Evolutionary conservation across 2,888 invertebrate genomes (phyloP).

Genomic region (Pinctada fucata): DNA sequence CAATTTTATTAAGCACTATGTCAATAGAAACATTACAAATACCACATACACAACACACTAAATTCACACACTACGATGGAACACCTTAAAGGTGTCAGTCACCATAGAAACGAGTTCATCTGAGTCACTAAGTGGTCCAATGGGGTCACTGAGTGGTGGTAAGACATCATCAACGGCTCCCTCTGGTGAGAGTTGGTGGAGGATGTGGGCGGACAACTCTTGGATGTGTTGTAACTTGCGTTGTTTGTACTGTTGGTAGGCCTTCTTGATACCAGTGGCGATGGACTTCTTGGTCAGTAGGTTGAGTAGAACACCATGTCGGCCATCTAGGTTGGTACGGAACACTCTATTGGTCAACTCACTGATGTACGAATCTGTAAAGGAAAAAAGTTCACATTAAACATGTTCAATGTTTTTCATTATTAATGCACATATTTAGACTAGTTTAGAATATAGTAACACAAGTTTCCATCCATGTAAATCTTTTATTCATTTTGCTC

Average conservation of each 20-base stretch:
- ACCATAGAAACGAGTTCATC: not conserved
- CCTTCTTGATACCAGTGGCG: constrained; percentile 6
- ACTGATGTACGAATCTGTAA: not conserved
- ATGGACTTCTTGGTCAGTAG: constrained; percentile 22
- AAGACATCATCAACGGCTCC: not conserved
- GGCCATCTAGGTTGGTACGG: not conserved
- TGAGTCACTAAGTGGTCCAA: not conserved
- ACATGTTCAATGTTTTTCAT: too few species aligned
- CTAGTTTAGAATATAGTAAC: too few species aligned
- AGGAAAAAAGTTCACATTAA: not conserved
- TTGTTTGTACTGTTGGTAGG: constrained; percentile 6
- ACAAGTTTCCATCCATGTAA: too few species aligned
- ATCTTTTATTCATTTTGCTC: too few species aligned
- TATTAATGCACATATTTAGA: too few species aligned
- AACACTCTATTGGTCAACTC: not conserved
- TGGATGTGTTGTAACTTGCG: constrained; percentile 10
- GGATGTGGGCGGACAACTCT: constrained; percentile 5
- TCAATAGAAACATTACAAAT: too few species aligned
- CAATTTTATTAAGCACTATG: too few species aligned
- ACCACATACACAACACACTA: too few species aligned
- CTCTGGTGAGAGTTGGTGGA: constrained; percentile 2
- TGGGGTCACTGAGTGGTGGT: not conserved
- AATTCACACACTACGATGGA: not conserved
- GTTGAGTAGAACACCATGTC: not conserved
- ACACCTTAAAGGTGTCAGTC: not conserved